These are phyloP conservation scores for Esox masquinongy DNA, from an alignment of 2,797 vertebrate species.

Conservation along the genomic window DNA sequence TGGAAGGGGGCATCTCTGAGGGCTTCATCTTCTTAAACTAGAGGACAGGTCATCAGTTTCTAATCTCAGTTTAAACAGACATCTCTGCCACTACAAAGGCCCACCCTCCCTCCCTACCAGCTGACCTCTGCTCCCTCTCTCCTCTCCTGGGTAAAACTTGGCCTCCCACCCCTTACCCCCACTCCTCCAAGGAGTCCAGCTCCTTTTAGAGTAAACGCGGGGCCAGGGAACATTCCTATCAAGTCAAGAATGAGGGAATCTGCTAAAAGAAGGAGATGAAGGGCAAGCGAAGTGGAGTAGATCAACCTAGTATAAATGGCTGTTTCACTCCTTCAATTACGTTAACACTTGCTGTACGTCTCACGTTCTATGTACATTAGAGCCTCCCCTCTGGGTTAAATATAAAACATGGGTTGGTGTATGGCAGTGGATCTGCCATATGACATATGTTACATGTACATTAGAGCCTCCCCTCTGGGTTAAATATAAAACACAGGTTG, in stretches of 20 bases:
- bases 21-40: conserved; percentile 9
- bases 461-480: not conserved
- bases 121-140: conserved; percentile 30
- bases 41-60: conserved; percentile 42
- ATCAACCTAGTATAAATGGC: not conserved
- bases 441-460: not conserved
- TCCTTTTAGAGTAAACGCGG: not conserved
- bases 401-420: not conserved
- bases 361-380: not conserved
- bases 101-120: not conserved
- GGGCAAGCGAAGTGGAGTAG: not conserved
- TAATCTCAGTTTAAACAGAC: conserved; percentile 56
- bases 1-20: conserved; percentile 16
- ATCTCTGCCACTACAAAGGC: conserved; percentile 43
- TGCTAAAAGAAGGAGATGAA: conserved; percentile 7
- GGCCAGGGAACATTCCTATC: conserved; percentile 32
- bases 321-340: conserved; percentile 4
- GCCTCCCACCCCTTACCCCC: conserved; percentile 18
- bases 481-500: not conserved
- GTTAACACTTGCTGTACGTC: not conserved
- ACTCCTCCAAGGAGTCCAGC: not conserved
- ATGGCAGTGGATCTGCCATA: not conserved
- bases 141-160: conserved; percentile 35
- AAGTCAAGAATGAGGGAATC: conserved; percentile 37
- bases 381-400: not conserved